Evolutionary conservation across 2,888 invertebrate genomes (phyloP), one percentile per base, ranked within the genome.

Genomic region (Glaucopsyche alexis): DNA sequence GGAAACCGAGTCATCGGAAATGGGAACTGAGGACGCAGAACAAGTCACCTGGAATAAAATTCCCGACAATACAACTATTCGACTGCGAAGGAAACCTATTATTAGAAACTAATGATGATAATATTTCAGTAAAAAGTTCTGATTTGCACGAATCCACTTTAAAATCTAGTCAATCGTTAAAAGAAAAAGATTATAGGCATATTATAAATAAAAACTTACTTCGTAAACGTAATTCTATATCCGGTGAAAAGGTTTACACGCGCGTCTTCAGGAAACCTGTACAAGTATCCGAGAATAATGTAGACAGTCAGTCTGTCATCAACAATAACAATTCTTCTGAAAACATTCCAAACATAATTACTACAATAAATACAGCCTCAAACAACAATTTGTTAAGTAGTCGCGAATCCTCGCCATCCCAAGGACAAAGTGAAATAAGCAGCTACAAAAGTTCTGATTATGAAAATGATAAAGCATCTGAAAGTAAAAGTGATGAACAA

Each of bases 21-120:
- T 95, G 95, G 95, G 94, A 95, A 84, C 84, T 95, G 77, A 92
- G 94, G 66, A 95, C 95, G 55, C 93, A 94, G 78, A 95, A 94
- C 85, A 94, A 94, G 74, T 95, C 95, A 73, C 94, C 94, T 60
- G 93, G 94, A 79, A 89, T 94, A 76, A 86, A 86, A 79, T 91
- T 95, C 78, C 95, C 95, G 49, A 93, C 93, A 74, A 94, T 95
- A 83, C 94, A 95, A 84, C 93, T 95, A 77, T 95, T 94, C 83
- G 94, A 95, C 87, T 93, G 94, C 81, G 94, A 94, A 79, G 95
- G 95, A 78, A 93, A 94, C 84, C 88, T 95, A 72, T 88, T 95
- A 77, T 90, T 94, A 45, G 94, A 95, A 86, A 94, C 95, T 78
- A 94, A 94, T 79, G 94, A 94, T 80, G 93, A 93, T 79, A 93